These are phyloP conservation scores for Colius striatus DNA, from an alignment of 2,113 vertebrate genomes.

Conservation along the genomic window DNA sequence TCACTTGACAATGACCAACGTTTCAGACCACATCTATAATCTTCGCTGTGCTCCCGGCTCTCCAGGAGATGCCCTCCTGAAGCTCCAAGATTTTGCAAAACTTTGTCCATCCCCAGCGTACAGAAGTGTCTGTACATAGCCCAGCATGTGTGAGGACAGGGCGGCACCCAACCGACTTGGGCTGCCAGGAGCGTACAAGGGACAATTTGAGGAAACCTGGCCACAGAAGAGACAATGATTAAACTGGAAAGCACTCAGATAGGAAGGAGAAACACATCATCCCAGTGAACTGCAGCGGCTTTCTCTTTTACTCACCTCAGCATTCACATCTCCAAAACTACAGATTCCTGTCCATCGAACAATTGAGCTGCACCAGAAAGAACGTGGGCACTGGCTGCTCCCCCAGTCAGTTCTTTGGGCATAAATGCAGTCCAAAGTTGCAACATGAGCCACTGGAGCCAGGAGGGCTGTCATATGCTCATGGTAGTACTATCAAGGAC, in stretches of 20 bases:
- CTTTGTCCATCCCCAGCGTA: rapidly evolving
- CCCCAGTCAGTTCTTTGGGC: background rate
- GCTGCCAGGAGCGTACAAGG: background rate
- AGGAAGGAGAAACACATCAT: rapidly evolving
- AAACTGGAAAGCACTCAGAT: background rate
- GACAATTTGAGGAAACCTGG: background rate
- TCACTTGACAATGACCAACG: background rate
- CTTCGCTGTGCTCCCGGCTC: background rate
- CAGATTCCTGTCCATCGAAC: background rate
- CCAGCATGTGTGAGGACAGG: background rate
- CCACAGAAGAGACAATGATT: rapidly evolving
- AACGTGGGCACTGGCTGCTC: background rate
- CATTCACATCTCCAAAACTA: background rate
- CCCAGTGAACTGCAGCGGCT: background rate
- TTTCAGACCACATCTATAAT: rapidly evolving
- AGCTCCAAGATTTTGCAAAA: background rate
- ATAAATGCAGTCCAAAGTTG: background rate
- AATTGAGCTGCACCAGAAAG: background rate
- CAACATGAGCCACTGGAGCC: too few relatives aligned
- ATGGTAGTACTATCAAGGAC: background rate
- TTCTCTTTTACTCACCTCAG: background rate
- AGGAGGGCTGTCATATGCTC: background rate
- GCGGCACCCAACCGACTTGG: rapidly evolving
- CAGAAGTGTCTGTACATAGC: too few relatives aligned
- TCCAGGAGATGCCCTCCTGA: background rate